A percentile compares a stretch with the other conserved stretches of the same genome.
These are phyloP conservation scores for Lepidochitona cinerea DNA, from an alignment of 2,888 invertebrate species.

Conservation along the genomic window DNA sequence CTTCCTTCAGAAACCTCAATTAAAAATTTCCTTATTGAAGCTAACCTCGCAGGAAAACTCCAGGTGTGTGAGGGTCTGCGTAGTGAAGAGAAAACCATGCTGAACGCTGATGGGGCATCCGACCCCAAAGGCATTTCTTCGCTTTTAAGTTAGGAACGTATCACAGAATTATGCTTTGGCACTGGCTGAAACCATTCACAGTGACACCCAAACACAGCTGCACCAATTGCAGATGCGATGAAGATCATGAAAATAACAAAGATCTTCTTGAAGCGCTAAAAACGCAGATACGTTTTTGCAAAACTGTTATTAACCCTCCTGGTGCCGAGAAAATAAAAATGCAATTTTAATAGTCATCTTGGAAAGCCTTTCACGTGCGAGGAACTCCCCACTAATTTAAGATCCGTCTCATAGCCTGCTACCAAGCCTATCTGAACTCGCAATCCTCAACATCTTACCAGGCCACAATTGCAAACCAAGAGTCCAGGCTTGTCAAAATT, in stretches of 20 bases:
- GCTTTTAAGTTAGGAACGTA: background rate
- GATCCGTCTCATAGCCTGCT: background rate
- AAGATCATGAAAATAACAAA: background rate
- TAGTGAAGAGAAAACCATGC: background rate
- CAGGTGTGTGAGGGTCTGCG: background rate
- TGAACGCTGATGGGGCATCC: background rate
- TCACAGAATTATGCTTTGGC: background rate
- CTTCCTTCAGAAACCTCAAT: background rate
- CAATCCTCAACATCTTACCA: background rate
- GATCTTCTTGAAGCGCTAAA: background rate
- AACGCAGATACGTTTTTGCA: background rate
- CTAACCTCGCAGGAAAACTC: background rate
- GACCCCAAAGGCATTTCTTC: background rate
- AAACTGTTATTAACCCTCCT: background rate
- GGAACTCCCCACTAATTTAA: background rate
- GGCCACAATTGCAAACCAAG: background rate
- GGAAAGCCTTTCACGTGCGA: background rate
- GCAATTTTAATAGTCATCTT: background rate
- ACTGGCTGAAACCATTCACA: background rate
- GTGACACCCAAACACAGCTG: slow-evolving; percentile 3
- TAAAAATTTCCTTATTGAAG: background rate
- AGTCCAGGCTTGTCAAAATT: background rate
- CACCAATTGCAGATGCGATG: background rate
- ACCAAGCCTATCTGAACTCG: background rate
- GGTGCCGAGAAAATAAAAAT: background rate